phyloP scores from a whole-genome alignment of 2,113 vertebrate genomes.

The Zapus hudsonius region DNA sequence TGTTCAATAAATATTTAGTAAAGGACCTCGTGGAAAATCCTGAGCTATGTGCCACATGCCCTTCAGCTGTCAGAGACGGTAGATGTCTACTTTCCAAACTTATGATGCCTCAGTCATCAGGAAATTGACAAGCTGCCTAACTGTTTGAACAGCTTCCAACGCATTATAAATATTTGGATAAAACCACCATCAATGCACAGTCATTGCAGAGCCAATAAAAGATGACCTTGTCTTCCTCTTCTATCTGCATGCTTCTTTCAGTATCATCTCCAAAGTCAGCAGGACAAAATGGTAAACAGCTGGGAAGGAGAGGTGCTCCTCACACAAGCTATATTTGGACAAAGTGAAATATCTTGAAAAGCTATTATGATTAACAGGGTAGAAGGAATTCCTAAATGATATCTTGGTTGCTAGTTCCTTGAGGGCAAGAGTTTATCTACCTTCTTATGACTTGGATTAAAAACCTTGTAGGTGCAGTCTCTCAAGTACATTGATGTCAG shows the following conservation, averaged over 20 bases:
- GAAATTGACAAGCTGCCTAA: constrained; percentile 57
- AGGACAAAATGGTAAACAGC: constrained; percentile 53
- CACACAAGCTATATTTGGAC: constrained; percentile 56
- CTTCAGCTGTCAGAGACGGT: constrained; percentile 24
- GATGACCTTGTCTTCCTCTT: constrained; percentile 50
- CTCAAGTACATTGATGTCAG: neutral
- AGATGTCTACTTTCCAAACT: constrained; percentile 16
- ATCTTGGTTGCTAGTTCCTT: neutral
- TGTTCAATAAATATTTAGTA: neutral
- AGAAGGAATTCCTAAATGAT: neutral
- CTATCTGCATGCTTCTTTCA: constrained; percentile 28
- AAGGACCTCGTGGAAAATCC: neutral
- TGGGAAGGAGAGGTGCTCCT: constrained; percentile 52
- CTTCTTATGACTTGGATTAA: neutral
- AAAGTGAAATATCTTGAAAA: constrained; percentile 47
- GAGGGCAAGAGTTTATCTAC: neutral
- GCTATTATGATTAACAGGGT: neutral
- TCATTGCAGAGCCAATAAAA: constrained; percentile 54
- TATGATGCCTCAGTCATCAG: neutral
- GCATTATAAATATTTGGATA: constrained; percentile 55
- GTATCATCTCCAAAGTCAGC: constrained; percentile 57
- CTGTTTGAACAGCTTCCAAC: constrained; percentile 55
- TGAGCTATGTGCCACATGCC: neutral
- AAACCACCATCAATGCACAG: neutral
- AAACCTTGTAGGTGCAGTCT: neutral